These are phyloP conservation scores for Mirounga angustirostris DNA, from an alignment of 2,113 vertebrate species.

Conservation along the genomic window DNA sequence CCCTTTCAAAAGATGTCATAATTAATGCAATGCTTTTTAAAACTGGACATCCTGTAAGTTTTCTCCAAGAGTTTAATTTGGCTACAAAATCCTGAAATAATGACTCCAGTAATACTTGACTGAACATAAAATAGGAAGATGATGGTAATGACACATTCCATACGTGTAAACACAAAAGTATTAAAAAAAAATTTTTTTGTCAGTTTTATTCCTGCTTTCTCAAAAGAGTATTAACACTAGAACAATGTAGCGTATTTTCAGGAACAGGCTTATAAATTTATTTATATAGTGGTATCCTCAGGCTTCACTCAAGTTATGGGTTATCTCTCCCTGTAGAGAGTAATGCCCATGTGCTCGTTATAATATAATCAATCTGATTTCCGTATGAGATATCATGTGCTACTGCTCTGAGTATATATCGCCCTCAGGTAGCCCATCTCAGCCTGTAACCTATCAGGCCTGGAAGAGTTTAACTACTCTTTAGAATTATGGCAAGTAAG, in stretches of 20 bases:
- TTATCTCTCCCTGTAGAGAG: neutral
- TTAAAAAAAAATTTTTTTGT: neutral
- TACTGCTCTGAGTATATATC: neutral
- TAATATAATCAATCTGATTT: neutral
- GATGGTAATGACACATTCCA: neutral
- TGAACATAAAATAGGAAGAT: conserved; percentile 4
- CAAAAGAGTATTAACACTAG: neutral
- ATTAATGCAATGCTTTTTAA: neutral
- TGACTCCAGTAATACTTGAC: neutral
- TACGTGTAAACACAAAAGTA: neutral
- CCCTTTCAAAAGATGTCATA: conserved; percentile 39
- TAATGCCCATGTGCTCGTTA: neutral
- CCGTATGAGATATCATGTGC: neutral
- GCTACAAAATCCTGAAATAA: conserved; percentile 23
- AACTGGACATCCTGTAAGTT: neutral
- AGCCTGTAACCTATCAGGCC: neutral
- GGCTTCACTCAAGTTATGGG: too few species aligned
- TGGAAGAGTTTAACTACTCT: neutral
- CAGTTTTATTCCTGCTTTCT: conserved; percentile 24
- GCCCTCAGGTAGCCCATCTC: neutral
- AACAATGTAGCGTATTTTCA: neutral
- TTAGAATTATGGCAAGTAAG: neutral
- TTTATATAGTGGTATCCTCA: neutral
- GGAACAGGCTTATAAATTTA: neutral
- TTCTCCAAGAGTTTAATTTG: conserved; percentile 27